Percentiles rank a stretch among this genome's conserved stretches.
Evolutionary conservation across 2,113 vertebrate genomes (phyloP).

Genomic region (Melanotaenia duboulayi): DNA sequence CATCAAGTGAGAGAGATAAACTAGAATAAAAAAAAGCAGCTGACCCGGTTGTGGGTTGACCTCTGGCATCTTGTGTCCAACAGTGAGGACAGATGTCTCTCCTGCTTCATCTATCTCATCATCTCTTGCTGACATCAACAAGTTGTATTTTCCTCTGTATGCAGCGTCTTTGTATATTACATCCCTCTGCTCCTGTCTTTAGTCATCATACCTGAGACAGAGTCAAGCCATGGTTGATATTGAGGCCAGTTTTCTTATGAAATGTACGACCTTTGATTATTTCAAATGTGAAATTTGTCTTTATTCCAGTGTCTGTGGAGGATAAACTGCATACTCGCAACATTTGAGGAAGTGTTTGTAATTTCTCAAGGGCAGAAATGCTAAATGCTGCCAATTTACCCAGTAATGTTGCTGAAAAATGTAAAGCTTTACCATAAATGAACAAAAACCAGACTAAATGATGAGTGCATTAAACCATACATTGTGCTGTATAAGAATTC

Average conservation of each 20-base stretch:
- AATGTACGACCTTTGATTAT: not conserved
- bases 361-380: not conserved
- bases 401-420: not conserved
- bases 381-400: not conserved
- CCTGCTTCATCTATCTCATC: constrained; percentile 36
- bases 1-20: constrained; percentile 31
- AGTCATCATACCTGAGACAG: constrained; percentile 8
- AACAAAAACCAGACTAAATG: not conserved
- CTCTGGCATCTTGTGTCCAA: constrained; percentile 59
- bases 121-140: constrained; percentile 54
- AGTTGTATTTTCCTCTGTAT: constrained; percentile 37
- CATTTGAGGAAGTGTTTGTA: not conserved
- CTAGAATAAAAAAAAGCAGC: constrained; percentile 39
- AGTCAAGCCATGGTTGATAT: not conserved
- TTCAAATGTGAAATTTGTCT: not conserved
- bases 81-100: constrained; percentile 39
- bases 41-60: constrained; percentile 40
- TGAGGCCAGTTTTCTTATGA: no score
- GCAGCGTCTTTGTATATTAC: constrained; percentile 37
- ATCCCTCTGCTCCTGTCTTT: constrained; percentile 5
- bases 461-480: no score
- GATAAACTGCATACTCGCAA: not conserved
- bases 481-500: no score
- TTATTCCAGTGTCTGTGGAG: not conserved
- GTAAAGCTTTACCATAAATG: not conserved